Conservation (phyloP, 2,113 vertebrate species). For the Gallinago paraguaiae region DNA sequence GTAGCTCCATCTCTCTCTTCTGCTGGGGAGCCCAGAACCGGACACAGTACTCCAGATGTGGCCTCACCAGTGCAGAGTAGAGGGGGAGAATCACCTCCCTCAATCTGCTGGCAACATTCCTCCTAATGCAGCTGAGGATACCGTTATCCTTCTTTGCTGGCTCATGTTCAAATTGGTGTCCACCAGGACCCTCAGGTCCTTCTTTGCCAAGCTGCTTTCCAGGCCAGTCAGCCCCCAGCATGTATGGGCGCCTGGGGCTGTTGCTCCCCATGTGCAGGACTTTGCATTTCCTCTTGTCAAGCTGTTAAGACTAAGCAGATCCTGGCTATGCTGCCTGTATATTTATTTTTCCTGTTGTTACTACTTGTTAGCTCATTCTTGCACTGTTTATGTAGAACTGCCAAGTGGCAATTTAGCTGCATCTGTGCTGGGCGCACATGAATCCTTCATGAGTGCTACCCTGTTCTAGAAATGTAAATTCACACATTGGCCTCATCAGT, state of each 20-base stretch:
- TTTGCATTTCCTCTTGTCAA: not conserved
- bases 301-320: not conserved
- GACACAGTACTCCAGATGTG: not conserved
- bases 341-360: constrained; percentile 16
- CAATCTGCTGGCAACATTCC: not conserved
- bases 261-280: not conserved
- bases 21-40: not conserved
- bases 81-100: not conserved
- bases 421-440: not conserved
- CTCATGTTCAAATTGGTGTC: not conserved
- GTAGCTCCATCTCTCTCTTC: not conserved
- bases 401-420: constrained; percentile 11
- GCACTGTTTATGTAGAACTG: not conserved
- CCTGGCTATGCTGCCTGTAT: not conserved
- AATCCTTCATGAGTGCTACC: constrained; percentile 31
- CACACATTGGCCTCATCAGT: constrained; percentile 12
- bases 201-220: not conserved
- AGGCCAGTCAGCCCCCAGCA: not conserved
- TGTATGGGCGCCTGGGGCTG: fast-evolving
- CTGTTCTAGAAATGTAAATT: constrained; percentile 7
- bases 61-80: not conserved
- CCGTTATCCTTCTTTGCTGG: not conserved
- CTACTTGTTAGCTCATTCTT: not conserved
- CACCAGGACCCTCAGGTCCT: not conserved
- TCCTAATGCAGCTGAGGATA: not conserved